Conservation (phyloP, 1,140 invertebrate species). For the Stegodyphus dumicola region DNA sequence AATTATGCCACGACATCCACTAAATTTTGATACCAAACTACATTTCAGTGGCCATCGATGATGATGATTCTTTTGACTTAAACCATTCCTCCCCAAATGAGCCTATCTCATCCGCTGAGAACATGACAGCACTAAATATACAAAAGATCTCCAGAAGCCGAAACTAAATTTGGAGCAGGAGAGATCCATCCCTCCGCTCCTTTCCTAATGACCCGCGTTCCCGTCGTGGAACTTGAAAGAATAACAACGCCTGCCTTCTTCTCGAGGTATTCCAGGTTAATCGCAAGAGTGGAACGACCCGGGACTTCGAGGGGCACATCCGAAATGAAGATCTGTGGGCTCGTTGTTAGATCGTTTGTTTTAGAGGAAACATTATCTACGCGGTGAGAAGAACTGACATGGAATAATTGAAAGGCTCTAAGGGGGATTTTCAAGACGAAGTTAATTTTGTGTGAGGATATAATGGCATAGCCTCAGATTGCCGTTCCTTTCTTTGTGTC, state of each 20-base stretch:
- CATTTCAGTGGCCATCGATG: too few relatives aligned
- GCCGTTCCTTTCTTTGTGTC: too few relatives aligned
- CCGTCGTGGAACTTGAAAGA: neutral
- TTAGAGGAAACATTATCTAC: neutral
- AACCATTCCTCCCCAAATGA: too few relatives aligned
- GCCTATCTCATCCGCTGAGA: too few relatives aligned
- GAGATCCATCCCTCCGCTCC: constrained; percentile 13
- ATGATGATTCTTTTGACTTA: too few relatives aligned
- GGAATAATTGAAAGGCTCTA: constrained; percentile 9
- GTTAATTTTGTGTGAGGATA: too few relatives aligned
- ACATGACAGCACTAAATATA: too few relatives aligned
- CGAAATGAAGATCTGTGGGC: neutral
- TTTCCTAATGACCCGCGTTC: neutral
- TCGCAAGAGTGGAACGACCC: constrained; percentile 44
- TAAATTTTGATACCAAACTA: too few relatives aligned
- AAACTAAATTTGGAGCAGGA: constrained; percentile 47
- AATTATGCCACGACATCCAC: too few relatives aligned
- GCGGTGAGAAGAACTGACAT: neutral
- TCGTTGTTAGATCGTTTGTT: constrained; percentile 27
- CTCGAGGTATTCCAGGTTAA: constrained; percentile 46
- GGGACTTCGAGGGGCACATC: neutral
- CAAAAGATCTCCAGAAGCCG: constrained; percentile 1
- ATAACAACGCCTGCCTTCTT: constrained; percentile 28
- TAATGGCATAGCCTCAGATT: too few relatives aligned
- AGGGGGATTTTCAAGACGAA: too few relatives aligned